These are phyloP conservation scores for Liopterus haemorrhoidalis DNA, from an alignment of 2,888 invertebrate species.

Conservation along the genomic window DNA sequence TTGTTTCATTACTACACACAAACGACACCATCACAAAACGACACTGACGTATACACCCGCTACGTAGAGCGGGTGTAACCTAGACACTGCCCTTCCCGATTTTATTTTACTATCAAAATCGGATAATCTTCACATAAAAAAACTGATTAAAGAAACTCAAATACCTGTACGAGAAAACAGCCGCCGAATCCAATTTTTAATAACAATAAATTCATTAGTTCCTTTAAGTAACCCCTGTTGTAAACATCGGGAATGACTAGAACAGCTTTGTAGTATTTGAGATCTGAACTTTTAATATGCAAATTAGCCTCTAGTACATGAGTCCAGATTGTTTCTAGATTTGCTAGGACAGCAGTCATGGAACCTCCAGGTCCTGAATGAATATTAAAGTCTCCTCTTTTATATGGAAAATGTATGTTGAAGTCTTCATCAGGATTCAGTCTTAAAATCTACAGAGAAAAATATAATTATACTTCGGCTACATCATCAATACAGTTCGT, in stretches of 20 bases:
- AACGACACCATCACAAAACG: too few species aligned
- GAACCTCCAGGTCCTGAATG: constrained; percentile 82
- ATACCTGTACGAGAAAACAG: constrained; percentile 75
- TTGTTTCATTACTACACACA: too few species aligned
- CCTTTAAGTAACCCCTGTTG: constrained; percentile 76
- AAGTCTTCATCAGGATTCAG: constrained; percentile 65
- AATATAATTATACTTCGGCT: too few species aligned
- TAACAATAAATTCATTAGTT: constrained; percentile 73
- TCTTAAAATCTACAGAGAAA: constrained; percentile 51
- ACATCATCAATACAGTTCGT: too few species aligned
- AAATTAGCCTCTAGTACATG: constrained; percentile 70
- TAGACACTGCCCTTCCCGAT: too few species aligned
- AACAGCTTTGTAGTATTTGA: constrained; percentile 78
- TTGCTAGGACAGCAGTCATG: constrained; percentile 72
- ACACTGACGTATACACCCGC: too few species aligned
- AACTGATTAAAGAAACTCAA: too few species aligned
- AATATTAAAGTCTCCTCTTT: constrained; percentile 80
- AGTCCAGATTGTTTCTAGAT: constrained; percentile 85
- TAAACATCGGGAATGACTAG: constrained; percentile 87
- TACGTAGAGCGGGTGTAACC: too few species aligned
- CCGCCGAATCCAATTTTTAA: constrained; percentile 78
- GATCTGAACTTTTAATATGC: constrained; percentile 62
- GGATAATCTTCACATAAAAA: too few species aligned
- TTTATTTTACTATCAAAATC: too few species aligned
- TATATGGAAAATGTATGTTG: constrained; percentile 86